Base-by-base conservation (phyloP, 2,888 invertebrate genomes). In the Netelia inedita region DNA sequence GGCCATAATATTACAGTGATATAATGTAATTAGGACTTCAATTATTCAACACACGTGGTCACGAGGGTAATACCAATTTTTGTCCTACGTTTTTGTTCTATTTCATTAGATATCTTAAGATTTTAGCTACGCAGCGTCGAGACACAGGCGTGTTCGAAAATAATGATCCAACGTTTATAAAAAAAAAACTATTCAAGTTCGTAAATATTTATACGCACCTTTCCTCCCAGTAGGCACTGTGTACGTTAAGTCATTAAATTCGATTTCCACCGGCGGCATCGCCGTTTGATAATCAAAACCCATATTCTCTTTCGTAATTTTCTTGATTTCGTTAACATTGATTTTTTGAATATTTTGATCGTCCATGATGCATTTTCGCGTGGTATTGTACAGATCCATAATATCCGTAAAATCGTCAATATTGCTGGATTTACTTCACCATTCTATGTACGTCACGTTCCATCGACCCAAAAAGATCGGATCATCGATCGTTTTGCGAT, bases 231-330 rank as follows among this genome's bases (percentile, higher is more conserved):
- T 96, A 1, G 97, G 96, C 43, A 98, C 97, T 0, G 96, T 96
- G 92, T 97, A 98, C 0, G 96, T 96, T 61, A 98, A 94, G 92
- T 98, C 97, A 87, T 96, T 96, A 94, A 98, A 98, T 92, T 97
- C 97, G 83, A 98, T 96, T 93, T 98, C 96, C 74, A 98, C 95
- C 0, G 97, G 96, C 1, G 96, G 96, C 92, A 96, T 95, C 92
- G 95, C 95, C 0, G 96, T 95, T 63, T 96, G 92, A 90, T 96
- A 95, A 11, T 65, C 76, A 53, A 83, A 80, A 57, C 85, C 73
- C 59, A 50, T 72, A 16, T 28, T n/a, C 61, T 66, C 74, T 14
- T n/a, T 59, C 35, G 65, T 53, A 63, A 57, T 75, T 46, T 66
- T 80, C 41, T 75, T 43, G 23, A 21, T 63, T 63, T 79, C 66